phyloP scores from a whole-genome alignment of 1,140 invertebrate genomes.

The Pseudomyrmex flavicornis region DNA sequence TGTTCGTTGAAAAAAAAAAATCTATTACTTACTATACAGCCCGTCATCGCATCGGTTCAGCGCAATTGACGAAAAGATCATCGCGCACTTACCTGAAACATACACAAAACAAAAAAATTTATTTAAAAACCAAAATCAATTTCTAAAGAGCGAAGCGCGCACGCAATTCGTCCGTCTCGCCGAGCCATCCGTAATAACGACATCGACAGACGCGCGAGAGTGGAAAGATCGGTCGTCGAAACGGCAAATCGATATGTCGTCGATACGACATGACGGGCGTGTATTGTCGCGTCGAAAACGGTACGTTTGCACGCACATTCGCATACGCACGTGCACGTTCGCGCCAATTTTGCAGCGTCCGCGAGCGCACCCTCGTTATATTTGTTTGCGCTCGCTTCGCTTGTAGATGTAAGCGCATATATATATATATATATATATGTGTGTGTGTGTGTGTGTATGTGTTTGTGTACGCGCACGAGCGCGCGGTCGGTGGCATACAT shows the following conservation, averaged over 20 bases:
- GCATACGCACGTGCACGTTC: conserved; percentile 5
- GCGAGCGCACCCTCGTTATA: conserved; percentile 22
- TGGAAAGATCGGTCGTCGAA: conserved; percentile 70
- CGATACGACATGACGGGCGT: conserved; percentile 60
- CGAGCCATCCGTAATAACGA: conserved; percentile 59
- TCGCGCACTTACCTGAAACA: conserved; percentile 80
- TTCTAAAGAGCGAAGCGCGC: conserved; percentile 18
- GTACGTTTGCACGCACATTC: conserved; percentile 14
- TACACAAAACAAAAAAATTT: conserved; percentile 66
- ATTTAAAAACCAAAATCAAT: not conserved
- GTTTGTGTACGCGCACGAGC: conserved; percentile 13
- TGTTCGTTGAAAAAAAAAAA: conserved; percentile 5
- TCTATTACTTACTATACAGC: not conserved
- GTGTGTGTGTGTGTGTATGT: not conserved
- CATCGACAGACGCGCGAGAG: conserved; percentile 37
- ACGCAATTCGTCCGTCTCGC: conserved; percentile 55
- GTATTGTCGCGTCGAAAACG: conserved; percentile 57
- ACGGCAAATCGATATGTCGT: conserved; percentile 64
- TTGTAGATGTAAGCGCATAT: not conserved
- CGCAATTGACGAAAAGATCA: not conserved
- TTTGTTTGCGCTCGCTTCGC: conserved; percentile 63
- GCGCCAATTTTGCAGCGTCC: not conserved
- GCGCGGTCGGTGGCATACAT: conserved; percentile 69
- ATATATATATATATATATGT: conserved; percentile 9
- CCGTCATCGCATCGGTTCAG: not conserved